Percentiles rank a stretch among this genome's conserved stretches.
These are phyloP conservation scores for Panagrolaimus sp. DNA, from an alignment of 1,140 invertebrate species.

Conservation along the genomic window DNA sequence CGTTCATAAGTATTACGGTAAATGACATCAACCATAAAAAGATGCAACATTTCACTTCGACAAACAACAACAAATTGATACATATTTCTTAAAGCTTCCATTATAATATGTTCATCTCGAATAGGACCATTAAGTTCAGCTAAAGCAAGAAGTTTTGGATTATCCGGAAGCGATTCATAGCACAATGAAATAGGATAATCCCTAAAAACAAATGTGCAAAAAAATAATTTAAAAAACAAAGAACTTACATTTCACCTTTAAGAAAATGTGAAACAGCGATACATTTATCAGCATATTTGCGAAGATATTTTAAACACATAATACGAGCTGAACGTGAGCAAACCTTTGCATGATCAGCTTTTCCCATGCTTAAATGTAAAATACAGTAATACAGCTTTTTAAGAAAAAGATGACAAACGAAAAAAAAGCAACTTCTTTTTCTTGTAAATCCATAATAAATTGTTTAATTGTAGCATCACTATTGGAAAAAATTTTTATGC, in stretches of 20 bases:
- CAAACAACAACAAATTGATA: neutral
- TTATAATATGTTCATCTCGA: neutral
- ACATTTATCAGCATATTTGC: no score
- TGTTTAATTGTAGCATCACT: no score
- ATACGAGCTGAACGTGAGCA: no score
- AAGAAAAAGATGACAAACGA: no score
- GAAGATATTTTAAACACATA: no score
- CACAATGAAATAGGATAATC: neutral
- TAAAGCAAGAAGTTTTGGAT: neutral
- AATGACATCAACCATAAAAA: neutral
- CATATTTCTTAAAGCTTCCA: neutral
- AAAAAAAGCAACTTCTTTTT: no score
- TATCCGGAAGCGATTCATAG: neutral
- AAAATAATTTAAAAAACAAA: neutral
- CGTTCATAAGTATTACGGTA: neutral
- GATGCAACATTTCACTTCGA: constrained; percentile 9
- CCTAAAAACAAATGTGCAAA: neutral
- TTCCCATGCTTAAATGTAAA: no score
- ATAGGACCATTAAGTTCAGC: neutral
- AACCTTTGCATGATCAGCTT: no score
- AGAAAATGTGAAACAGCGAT: no score
- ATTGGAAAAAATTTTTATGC: no score
- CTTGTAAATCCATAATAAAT: no score
- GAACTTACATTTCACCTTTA: neutral
- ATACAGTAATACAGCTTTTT: no score